Conservation (phyloP, 2,797 vertebrate genomes). For the Acanthurus lineatus region DNA sequence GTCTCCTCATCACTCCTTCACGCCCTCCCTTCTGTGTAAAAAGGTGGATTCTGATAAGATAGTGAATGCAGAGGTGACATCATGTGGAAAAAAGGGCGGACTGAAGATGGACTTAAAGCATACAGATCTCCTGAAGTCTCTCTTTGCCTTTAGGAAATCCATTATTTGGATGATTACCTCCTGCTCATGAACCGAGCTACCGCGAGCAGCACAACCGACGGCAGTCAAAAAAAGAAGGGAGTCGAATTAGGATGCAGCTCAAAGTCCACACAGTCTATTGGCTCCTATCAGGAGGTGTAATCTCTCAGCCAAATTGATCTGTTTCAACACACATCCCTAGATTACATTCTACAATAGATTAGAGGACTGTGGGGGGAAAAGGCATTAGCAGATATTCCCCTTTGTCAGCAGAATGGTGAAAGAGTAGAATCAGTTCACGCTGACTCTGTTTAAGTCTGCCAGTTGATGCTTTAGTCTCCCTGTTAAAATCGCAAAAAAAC, state of each 20-base stretch:
- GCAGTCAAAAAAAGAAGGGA: conserved; percentile 19
- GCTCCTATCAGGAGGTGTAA: conserved; percentile 59
- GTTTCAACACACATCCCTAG: conserved; percentile 65
- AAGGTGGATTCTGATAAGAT: conserved; percentile 35
- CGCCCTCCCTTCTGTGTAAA: conserved; percentile 8
- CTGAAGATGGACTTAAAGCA: conserved; percentile 37
- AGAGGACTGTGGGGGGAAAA: conserved; percentile 23
- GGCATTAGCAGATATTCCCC: conserved; percentile 48
- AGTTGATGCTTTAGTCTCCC: conserved; percentile 8
- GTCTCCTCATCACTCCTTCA: not conserved
- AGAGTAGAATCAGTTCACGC: conserved; percentile 8
- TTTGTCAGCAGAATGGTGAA: conserved; percentile 60
- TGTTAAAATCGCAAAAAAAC: conserved; percentile 21
- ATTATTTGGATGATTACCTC: conserved; percentile 79
- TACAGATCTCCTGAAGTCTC: conserved; percentile 38
- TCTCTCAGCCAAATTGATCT: conserved; percentile 69
- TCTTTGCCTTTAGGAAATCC: conserved; percentile 62
- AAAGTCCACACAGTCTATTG: conserved; percentile 48
- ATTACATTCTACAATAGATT: conserved; percentile 62
- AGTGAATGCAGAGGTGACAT: conserved; percentile 16
- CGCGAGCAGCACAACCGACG: not conserved
- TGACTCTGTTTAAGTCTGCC: conserved; percentile 49
- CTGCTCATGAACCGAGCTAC: conserved; percentile 39
- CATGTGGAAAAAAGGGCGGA: conserved; percentile 29
- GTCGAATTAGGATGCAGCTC: conserved; percentile 57